Conservation (phyloP, 2,797 vertebrate species). For the Silurus aristotelis region DNA sequence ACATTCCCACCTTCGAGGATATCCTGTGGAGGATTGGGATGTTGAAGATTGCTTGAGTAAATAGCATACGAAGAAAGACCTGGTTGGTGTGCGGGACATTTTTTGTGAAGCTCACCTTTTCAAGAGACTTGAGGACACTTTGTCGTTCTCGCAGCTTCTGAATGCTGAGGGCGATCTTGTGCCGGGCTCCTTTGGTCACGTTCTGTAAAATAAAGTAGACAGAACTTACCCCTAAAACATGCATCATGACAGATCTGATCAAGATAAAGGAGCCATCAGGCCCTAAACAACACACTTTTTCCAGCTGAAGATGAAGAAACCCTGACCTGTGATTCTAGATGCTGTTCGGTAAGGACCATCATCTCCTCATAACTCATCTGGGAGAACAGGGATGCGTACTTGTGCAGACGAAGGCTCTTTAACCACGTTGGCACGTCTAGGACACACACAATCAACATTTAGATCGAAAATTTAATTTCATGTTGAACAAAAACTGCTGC, state of each 20-base stretch:
- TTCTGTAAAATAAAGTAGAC: constrained; percentile 73
- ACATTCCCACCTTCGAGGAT: constrained; percentile 94
- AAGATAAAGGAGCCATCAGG: too few species aligned
- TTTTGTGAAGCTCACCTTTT: constrained; percentile 79
- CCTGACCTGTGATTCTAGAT: constrained; percentile 91
- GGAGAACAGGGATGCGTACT: constrained; percentile 93
- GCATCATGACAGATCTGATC: background rate
- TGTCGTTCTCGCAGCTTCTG: constrained; percentile 93
- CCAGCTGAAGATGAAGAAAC: background rate
- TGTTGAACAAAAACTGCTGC: background rate
- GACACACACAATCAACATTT: constrained; percentile 40
- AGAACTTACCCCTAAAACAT: background rate
- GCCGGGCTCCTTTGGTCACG: constrained; percentile 93
- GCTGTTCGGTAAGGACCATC: constrained; percentile 95
- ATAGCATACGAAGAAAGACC: background rate
- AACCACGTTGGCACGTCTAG: constrained; percentile 92
- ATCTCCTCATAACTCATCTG: constrained; percentile 97
- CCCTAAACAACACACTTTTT: too few species aligned
- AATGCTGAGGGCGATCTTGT: constrained; percentile 96
- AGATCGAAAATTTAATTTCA: background rate
- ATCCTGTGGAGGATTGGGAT: constrained; percentile 72
- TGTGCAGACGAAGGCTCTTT: constrained; percentile 95
- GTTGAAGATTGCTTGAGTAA: background rate
- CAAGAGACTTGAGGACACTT: constrained; percentile 88
- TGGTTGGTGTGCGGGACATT: background rate